Base-by-base conservation (phyloP, 2,113 vertebrate species). In the Anarrhichthys ocellatus region DNA sequence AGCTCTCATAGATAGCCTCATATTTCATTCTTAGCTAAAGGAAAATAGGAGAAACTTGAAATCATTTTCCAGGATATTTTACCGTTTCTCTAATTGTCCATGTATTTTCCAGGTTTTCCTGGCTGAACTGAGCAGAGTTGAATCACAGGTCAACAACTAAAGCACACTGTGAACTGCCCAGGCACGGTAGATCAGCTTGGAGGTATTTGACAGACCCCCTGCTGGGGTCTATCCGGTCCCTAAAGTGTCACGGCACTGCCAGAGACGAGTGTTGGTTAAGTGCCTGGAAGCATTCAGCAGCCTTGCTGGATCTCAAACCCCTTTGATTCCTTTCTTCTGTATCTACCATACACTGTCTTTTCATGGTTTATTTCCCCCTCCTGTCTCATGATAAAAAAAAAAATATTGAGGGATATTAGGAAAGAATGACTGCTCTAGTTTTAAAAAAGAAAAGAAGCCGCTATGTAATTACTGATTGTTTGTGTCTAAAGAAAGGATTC, bases 221-320 rank as follows among this genome's bases (percentile, higher is more conserved):
- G 83, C 87, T 83, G 87, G 62, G 81, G 10, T 82, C 82, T 73
- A 52, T 79, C 76, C 46, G 66, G 78, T 85, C 83, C 78, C 86
- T 8, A 8, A 84, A 82, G 89, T 79, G 81, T 86, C 83, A 68
- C 69, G 73, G 63, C 68, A 17, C 54, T 4, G 76, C 62, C 84
- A 32, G 68, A 62, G 82, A 89, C 6, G 71, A 82, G 65, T 77
- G 73, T 42, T 86, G 75, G 85, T 87, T 69, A 79, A 71, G 59
- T 61, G 74, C 58, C 84, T 85, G 72, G 82, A 88, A 84, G 75
- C 84, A 34, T 24, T 66, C 36, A 42, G 65, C 18, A 52, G 32
- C 63, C 48, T 72, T 36, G 72, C 81, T 88, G 83, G 65, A 66
- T 73, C 34, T 48, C 80, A 68, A 56, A 13, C 73, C 73, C 29